phyloP scores from a whole-genome alignment of 2,888 invertebrate genomes.

The Idaea dimidiata region DNA sequence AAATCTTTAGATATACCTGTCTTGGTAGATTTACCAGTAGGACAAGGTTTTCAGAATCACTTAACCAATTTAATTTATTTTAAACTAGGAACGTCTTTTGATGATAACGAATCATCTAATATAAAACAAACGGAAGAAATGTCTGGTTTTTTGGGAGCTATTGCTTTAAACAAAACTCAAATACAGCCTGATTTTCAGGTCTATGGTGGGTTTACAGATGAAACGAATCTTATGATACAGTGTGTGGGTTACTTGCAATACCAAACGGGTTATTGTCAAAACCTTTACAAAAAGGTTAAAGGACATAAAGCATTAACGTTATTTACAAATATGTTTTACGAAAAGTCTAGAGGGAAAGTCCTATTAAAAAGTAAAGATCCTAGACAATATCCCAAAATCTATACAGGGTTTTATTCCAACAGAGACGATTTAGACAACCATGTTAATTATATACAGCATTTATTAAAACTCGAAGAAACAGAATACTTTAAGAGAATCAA shows the following conservation, averaged over 20 bases:
- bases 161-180: background rate
- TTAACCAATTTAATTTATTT: constrained; percentile 19
- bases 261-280: background rate
- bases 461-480: constrained; percentile 51
- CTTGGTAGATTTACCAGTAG: constrained; percentile 57
- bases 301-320: constrained; percentile 2
- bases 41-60: constrained; percentile 65
- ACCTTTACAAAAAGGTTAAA: constrained; percentile 2
- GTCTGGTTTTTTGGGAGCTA: background rate
- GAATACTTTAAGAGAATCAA: constrained; percentile 51
- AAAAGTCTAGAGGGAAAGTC: constrained; percentile 70
- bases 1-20: constrained; percentile 43
- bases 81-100: background rate
- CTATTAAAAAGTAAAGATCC: constrained; percentile 75
- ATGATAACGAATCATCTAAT: background rate
- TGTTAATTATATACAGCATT: constrained; percentile 48
- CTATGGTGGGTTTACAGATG: background rate
- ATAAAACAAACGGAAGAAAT: background rate
- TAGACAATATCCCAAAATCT: constrained; percentile 74
- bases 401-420: constrained; percentile 78
- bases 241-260: background rate
- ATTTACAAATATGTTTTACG: background rate
- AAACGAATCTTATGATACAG: background rate
- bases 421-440: constrained; percentile 66
- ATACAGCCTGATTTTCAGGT: background rate